These are phyloP conservation scores for Parapristionchus giblindavisi DNA, from an alignment of 2,888 invertebrate genomes.

Conservation along the genomic window DNA sequence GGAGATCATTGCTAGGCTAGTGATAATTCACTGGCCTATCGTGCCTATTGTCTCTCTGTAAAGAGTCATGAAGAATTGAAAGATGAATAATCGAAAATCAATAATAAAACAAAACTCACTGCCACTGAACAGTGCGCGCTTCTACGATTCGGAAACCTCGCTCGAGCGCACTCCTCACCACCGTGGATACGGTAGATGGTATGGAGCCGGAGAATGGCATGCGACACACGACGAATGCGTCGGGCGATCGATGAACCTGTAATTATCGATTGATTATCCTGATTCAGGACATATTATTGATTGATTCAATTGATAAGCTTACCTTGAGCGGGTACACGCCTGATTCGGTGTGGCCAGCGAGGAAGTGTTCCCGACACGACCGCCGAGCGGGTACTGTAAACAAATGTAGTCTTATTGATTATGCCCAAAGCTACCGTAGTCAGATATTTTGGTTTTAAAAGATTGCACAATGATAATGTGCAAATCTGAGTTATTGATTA, in stretches of 20 bases:
- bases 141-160: constrained; percentile 12
- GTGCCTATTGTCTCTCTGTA: not conserved
- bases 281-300: not conserved
- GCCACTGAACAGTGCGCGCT: constrained; percentile 36
- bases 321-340: constrained; percentile 34
- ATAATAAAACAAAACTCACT: constrained; percentile 6
- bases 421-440: too few species aligned
- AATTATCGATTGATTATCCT: not conserved
- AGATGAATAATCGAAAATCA: not conserved
- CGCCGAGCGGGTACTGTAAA: constrained; percentile 32
- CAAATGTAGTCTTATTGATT: not conserved
- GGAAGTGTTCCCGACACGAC: constrained; percentile 34
- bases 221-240: constrained; percentile 22
- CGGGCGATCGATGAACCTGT: constrained; percentile 16
- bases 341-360: constrained; percentile 20
- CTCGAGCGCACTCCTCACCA: constrained; percentile 27
- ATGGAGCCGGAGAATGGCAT: constrained; percentile 21
- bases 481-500: not conserved
- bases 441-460: not conserved
- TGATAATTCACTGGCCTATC: too few species aligned
- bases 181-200: constrained; percentile 27
- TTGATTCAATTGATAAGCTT: not conserved
- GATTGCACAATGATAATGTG: not conserved
- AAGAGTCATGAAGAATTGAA: not conserved
- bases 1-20: too few species aligned